These are phyloP conservation scores for Trichopoda pennipes DNA, from an alignment of 2,888 invertebrate genomes.

Conservation along the genomic window DNA sequence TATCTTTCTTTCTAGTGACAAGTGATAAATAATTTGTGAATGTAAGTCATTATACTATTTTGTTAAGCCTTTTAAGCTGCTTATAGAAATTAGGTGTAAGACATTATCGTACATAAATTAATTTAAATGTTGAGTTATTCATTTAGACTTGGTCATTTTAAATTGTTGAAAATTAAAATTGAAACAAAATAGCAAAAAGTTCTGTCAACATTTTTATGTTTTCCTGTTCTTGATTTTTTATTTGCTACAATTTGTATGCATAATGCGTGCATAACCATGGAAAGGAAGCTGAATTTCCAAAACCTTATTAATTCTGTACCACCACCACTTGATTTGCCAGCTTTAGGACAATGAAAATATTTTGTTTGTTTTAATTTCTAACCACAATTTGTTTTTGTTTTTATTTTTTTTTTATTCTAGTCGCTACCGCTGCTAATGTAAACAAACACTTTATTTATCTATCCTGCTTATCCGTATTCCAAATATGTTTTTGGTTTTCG, in stretches of 20 bases:
- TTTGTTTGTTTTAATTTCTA: conserved; percentile 51
- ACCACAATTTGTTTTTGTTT: conserved; percentile 49
- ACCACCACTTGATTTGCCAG: conserved; percentile 32
- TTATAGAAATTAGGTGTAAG: no score
- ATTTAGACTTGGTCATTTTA: no score
- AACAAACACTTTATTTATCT: conserved; percentile 47
- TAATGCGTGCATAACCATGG: background rate
- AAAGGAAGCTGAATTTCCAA: background rate
- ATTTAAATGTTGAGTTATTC: no score
- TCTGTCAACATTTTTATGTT: background rate
- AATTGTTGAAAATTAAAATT: no score
- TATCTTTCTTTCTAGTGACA: no score
- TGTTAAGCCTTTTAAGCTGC: no score
- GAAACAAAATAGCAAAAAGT: no score
- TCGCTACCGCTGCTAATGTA: conserved; percentile 21
- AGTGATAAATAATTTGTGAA: no score
- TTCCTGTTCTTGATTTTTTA: background rate
- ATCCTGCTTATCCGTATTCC: conserved; percentile 47
- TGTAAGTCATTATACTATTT: no score
- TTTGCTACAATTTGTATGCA: background rate
- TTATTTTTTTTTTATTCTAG: no score
- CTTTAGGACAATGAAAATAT: conserved; percentile 8
- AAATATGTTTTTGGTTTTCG: conserved; percentile 44
- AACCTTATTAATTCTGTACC: conserved; percentile 32
- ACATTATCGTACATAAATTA: no score